Conservation (phyloP, 2,888 invertebrate genomes). For the Digitonthophagus gazella region DNA sequence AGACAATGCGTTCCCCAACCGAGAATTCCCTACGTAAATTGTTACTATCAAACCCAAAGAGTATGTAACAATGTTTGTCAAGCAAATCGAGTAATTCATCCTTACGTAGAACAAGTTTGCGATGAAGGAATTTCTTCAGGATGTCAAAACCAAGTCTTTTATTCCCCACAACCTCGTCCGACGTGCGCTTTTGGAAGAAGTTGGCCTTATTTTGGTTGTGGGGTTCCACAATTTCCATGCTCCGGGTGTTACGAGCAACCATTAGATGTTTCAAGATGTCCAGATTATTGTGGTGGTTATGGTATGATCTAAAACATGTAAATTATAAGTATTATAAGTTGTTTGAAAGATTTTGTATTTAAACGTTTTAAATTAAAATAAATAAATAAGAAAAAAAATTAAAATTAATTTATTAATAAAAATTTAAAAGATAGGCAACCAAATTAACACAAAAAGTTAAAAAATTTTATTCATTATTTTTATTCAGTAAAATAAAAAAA, state of each 20-base stretch:
- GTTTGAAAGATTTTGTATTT: not conserved
- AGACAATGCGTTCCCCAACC: conserved; percentile 43
- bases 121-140: conserved; percentile 27
- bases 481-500: too few relatives aligned
- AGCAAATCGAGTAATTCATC: conserved; percentile 44
- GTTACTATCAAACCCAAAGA: conserved; percentile 45
- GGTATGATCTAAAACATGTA: not conserved
- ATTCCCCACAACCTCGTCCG: conserved; percentile 47
- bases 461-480: too few relatives aligned
- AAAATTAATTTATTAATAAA: too few relatives aligned
- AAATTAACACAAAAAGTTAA: too few relatives aligned
- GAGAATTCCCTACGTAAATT: conserved; percentile 40
- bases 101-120: conserved; percentile 42
- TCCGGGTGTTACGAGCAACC: not conserved
- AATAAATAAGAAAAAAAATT: too few relatives aligned
- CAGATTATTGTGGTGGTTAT: not conserved
- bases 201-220: conserved; percentile 49
- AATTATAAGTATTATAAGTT: not conserved
- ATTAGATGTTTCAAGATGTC: not conserved
- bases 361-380: not conserved
- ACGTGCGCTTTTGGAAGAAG: conserved; percentile 43
- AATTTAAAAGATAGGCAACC: too few relatives aligned
- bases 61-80: conserved; percentile 46
- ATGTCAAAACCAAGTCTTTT: conserved; percentile 43
- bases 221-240: conserved; percentile 26